Evolutionary conservation across 2,888 invertebrate genomes (phyloP).

Genomic region (Clanis bilineata): DNA sequence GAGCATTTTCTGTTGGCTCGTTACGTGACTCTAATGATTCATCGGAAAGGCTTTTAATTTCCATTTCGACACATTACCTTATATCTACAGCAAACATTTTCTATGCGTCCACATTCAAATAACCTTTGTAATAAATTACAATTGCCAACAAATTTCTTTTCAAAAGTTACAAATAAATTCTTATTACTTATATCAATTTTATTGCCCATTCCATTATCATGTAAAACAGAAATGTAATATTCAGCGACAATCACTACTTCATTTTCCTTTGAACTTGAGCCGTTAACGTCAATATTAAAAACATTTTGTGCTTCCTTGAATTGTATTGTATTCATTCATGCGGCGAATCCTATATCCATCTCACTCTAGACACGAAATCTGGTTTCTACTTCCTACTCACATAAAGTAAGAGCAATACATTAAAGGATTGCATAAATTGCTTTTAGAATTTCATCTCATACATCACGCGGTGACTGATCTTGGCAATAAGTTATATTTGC

Average conservation of each 20-base stretch:
- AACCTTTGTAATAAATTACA: too few species aligned
- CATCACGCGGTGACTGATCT: conserved; percentile 22
- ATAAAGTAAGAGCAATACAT: neutral
- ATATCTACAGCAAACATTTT: neutral
- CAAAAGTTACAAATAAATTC: neutral
- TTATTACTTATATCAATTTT: neutral
- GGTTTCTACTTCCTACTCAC: conserved; percentile 33
- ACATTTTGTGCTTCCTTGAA: conserved; percentile 21
- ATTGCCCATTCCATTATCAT: neutral
- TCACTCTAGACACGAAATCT: conserved; percentile 28
- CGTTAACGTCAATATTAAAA: conserved; percentile 8
- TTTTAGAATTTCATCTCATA: conserved; percentile 6
- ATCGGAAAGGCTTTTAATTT: conserved; percentile 27
- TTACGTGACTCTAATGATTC: conserved; percentile 34
- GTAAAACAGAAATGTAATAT: neutral
- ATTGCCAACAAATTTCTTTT: neutral
- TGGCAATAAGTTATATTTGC: conserved; percentile 1
- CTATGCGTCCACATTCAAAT: too few species aligned
- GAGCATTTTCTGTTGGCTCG: conserved; percentile 26
- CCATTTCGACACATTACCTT: neutral
- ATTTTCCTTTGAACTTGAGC: conserved; percentile 21
- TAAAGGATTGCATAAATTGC: conserved; percentile 8
- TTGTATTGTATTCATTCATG: conserved; percentile 29
- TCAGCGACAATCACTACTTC: neutral
- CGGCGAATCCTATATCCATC: conserved; percentile 26